These are phyloP conservation scores for Cassiopea xamachana DNA, from an alignment of 30 jellyfish, hydroid and myxozoan species.

Conservation along the genomic window DNA sequence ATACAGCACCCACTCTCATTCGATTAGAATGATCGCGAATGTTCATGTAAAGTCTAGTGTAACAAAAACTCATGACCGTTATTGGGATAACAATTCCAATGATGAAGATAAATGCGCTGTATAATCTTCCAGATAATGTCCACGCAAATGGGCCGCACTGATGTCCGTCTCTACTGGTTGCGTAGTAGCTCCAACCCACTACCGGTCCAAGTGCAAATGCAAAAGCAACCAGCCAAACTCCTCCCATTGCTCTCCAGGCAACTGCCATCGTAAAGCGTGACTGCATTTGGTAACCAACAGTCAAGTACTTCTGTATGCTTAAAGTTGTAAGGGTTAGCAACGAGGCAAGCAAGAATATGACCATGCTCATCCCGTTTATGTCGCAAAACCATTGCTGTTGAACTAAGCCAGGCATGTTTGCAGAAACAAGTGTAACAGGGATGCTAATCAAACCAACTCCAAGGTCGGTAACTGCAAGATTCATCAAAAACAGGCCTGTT, in stretches of 20 bases:
- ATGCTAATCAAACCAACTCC: constrained; percentile 56
- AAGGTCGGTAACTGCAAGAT: constrained; percentile 61
- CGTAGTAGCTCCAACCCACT: constrained; percentile 79
- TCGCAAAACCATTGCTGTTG: constrained; percentile 35
- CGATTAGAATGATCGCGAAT: constrained; percentile 15
- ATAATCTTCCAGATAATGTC: constrained; percentile 27
- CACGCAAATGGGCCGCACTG: constrained; percentile 69
- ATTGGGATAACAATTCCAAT: constrained; percentile 42
- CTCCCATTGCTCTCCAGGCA: constrained; percentile 1
- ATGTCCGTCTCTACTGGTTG: constrained; percentile 27
- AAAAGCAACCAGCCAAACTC: constrained; percentile 50
- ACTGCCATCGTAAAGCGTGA: constrained; percentile 2
- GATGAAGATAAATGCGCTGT: constrained; percentile 31
- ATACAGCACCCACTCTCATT: constrained; percentile 25
- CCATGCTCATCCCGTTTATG: constrained; percentile 45
- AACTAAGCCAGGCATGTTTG: not conserved
- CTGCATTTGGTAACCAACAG: constrained; percentile 34
- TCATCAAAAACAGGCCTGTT: constrained; percentile 40
- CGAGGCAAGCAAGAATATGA: constrained; percentile 40
- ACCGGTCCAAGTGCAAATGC: constrained; percentile 75
- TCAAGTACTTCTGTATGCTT: constrained; percentile 51
- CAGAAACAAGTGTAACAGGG: constrained; percentile 41
- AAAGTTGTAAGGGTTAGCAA: constrained; percentile 41
- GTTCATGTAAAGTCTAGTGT: constrained; percentile 8
- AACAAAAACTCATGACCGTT: constrained; percentile 41